Evolutionary conservation across 1,140 invertebrate genomes (phyloP), one percentile per base, ranked within the genome.

Genomic region (Drosophila nasuta): DNA sequence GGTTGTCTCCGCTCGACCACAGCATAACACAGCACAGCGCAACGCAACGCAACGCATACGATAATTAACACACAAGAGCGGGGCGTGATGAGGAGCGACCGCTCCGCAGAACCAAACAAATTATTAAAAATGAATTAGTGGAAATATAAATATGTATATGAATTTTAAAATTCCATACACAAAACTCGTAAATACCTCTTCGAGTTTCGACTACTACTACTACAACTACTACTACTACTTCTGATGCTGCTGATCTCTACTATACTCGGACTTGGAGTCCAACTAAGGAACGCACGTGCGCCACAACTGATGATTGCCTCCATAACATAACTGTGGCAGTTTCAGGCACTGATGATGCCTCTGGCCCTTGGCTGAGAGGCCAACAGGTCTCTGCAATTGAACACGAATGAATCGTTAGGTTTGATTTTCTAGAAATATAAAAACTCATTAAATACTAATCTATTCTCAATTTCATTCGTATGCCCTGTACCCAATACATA

Each of bases 61-160:
- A 89, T 89, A 90, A 90, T 90, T 89, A 89, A 90, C 85, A 81
- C 81, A 91, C 78, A 85, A 91, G 81, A 74, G 82, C 82, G 87
- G 86, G 86, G 85, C 86, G 85, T 89, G 85, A 78, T 90, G 85
- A 78, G 78, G 75, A 87, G 64, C 82, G 78, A 87, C 60, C 82
- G 78, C 71, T 68, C 75, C 41, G 38, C 56, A 73, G 85, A 90
- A 74, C 86, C 86, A 90, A 91, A 91, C 82, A 90, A 91, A 91
- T 91, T 91, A 91, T 91, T 91, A 91, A 91, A 91, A 91, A 91
- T 91, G 86, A 91, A 91, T 91, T 91, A 91, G 89, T 91, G 80
- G 86, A 86, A 89, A 83, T 91, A 81, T 82, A 88, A 88, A 83
- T 83, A 91, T 89, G 88, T 90, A 79, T 75, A 65, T 56, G 67